These are phyloP conservation scores for Albula goreensis DNA, from an alignment of 2,113 vertebrate species.

Conservation along the genomic window DNA sequence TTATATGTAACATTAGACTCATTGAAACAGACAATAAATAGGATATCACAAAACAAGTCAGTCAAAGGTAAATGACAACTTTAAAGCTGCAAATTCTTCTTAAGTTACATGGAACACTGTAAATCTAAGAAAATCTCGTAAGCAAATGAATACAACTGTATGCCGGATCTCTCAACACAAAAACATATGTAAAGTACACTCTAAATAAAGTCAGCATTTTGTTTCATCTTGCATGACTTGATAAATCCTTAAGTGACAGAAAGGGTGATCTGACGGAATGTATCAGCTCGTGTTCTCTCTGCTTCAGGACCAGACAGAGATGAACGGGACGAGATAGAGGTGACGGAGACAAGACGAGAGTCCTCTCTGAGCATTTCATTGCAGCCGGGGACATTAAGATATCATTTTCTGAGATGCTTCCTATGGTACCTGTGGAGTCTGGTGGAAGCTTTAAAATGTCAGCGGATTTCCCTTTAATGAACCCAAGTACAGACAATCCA, in stretches of 20 bases:
- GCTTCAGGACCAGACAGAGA: neutral
- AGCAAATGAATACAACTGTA: neutral
- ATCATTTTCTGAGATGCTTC: constrained; percentile 23
- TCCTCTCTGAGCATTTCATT: neutral
- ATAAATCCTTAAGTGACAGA: neutral
- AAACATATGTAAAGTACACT: neutral
- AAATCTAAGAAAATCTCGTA: too few relatives aligned
- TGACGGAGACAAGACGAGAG: neutral
- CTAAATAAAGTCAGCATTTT: neutral
- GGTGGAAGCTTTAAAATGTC: constrained; percentile 24
- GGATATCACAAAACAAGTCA: too few relatives aligned
- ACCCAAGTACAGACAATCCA: constrained; percentile 28
- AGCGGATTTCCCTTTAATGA: constrained; percentile 26
- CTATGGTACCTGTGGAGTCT: constrained; percentile 4
- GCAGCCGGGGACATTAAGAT: constrained; percentile 22
- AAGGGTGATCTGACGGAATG: neutral
- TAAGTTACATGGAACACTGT: too few relatives aligned
- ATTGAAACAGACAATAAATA: too few relatives aligned
- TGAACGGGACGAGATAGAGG: neutral
- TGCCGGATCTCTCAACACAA: neutral
- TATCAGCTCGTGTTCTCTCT: neutral
- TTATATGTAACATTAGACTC: too few relatives aligned
- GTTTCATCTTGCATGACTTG: neutral
- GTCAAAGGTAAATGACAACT: too few relatives aligned
- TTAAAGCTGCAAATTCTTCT: too few relatives aligned